Evolutionary conservation across 2,113 vertebrate genomes (phyloP).

Genomic region (Nyctibius bracteatus): DNA sequence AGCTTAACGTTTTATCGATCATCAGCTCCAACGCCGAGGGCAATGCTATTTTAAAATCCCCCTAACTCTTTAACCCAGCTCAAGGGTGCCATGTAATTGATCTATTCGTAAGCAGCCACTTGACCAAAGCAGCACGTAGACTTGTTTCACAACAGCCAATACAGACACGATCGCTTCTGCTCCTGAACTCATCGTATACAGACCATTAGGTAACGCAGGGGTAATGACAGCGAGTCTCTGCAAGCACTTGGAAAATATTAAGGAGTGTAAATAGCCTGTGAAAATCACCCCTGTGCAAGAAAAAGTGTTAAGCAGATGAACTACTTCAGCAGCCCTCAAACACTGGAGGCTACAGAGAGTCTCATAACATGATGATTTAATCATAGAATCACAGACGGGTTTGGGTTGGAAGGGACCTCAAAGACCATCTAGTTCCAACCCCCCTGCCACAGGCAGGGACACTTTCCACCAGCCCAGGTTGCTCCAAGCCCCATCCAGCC

Average conservation of each 20-base stretch:
- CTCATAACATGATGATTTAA: not conserved
- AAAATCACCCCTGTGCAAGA: not conserved
- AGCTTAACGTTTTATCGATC: not conserved
- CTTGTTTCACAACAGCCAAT: not conserved
- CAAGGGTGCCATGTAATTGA: not conserved
- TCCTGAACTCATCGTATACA: not conserved
- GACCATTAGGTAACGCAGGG: not conserved
- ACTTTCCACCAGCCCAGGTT: too few relatives aligned
- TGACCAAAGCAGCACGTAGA: rapidly evolving
- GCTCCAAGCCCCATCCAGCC: too few relatives aligned
- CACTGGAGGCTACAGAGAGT: not conserved
- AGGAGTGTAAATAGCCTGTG: not conserved
- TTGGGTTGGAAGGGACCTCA: too few relatives aligned
- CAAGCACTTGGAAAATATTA: not conserved
- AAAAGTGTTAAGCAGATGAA: not conserved
- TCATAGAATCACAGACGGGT: too few relatives aligned
- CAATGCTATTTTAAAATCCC: not conserved
- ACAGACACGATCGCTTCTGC: not conserved
- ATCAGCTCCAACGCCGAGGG: not conserved
- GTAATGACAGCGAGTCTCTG: not conserved
- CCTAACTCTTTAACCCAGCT: not conserved
- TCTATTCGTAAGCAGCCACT: not conserved
- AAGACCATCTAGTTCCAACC: too few relatives aligned
- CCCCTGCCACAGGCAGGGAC: too few relatives aligned
- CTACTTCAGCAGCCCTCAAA: not conserved